A percentile compares a stretch with the other conserved stretches of the same genome.
Conservation (phyloP, 2,797 vertebrate species). For the Falco columbarius region DNA sequence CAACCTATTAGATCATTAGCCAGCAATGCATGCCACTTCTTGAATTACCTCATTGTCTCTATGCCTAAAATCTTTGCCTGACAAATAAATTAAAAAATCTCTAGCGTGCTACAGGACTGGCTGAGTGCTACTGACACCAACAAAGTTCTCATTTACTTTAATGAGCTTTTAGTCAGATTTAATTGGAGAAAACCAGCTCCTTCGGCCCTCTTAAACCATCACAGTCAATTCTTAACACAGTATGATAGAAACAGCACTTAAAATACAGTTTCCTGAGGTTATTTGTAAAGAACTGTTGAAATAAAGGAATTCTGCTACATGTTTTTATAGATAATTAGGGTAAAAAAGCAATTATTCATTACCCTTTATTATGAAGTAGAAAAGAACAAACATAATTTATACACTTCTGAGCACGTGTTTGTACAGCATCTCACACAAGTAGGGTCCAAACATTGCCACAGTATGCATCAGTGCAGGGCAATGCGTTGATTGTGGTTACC, state of each 20-base stretch:
- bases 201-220: neutral
- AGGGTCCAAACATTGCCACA: neutral
- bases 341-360: neutral
- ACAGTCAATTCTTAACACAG: neutral
- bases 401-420: neutral
- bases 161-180: neutral
- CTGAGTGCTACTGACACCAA: neutral
- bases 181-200: neutral
- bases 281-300: neutral
- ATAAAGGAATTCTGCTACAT: neutral
- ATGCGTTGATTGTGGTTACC: fast-evolving
- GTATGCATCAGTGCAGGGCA: neutral
- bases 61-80: constrained; percentile 6
- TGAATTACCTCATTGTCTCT: constrained; percentile 57
- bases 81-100: constrained; percentile 6
- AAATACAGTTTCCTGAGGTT: neutral
- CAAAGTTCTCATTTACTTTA: neutral
- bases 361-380: neutral
- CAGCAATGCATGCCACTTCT: neutral
- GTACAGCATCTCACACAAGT: neutral
- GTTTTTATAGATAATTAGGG: neutral
- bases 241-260: neutral
- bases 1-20: constrained; percentile 57
- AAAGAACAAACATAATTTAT: neutral
- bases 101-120: neutral